These are phyloP conservation scores for Mustela lutreola DNA, from an alignment of 2,113 vertebrate genomes.

Conservation along the genomic window DNA sequence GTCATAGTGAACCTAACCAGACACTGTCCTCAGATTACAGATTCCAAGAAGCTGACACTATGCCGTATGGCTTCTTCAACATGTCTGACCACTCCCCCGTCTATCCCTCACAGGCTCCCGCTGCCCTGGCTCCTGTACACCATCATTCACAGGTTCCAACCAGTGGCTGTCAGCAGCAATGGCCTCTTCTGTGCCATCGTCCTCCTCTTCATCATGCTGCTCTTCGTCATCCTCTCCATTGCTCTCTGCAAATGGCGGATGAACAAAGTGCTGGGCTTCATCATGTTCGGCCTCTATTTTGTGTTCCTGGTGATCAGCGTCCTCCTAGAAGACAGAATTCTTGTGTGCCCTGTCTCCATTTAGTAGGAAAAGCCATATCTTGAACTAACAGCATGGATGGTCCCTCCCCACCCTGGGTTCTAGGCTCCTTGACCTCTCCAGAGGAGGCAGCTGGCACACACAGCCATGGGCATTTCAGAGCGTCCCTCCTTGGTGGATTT, in stretches of 20 bases:
- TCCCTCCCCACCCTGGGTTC: not conserved
- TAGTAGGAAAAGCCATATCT: slow-evolving; percentile 85
- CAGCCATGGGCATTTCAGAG: slow-evolving; percentile 56
- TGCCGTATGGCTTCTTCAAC: fast-evolving
- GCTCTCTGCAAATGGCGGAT: slow-evolving; percentile 97
- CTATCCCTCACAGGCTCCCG: slow-evolving; percentile 90
- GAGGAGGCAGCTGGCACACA: slow-evolving; percentile 58
- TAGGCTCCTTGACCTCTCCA: slow-evolving; percentile 23
- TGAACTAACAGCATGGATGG: not conserved
- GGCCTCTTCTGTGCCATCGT: slow-evolving; percentile 98
- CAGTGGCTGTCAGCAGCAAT: slow-evolving; percentile 96
- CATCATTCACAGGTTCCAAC: slow-evolving; percentile 85
- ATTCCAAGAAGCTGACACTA: fast-evolving
- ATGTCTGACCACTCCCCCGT: not conserved
- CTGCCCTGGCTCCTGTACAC: slow-evolving; percentile 96
- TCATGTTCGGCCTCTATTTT: slow-evolving; percentile 97
- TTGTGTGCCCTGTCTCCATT: slow-evolving; percentile 94
- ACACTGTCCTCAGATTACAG: not conserved
- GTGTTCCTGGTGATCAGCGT: slow-evolving; percentile 97
- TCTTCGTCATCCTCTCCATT: slow-evolving; percentile 97
- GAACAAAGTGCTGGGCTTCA: slow-evolving; percentile 97
- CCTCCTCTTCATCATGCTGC: slow-evolving; percentile 98
- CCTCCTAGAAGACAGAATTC: slow-evolving; percentile 94
- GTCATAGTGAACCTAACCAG: not conserved
- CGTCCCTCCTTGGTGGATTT: not conserved